These are phyloP conservation scores for Porites lutea DNA, from an alignment of 64 coral and sea anemone species.

Conservation along the genomic window DNA sequence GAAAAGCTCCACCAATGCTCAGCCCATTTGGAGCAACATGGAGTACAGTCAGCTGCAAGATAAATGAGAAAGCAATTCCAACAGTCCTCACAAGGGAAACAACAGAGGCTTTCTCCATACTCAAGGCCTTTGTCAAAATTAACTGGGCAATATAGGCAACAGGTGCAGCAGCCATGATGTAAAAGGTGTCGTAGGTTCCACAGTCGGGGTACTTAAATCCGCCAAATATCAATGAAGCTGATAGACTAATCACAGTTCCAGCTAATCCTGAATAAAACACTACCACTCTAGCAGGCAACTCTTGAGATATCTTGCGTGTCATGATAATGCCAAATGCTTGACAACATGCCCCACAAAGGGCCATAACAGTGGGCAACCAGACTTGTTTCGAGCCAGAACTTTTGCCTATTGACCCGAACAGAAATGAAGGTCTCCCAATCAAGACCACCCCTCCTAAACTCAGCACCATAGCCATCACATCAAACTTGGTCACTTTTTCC, in stretches of 20 bases:
- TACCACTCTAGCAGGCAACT: constrained; percentile 18
- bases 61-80: constrained; percentile 47
- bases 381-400: not conserved
- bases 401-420: constrained; percentile 44
- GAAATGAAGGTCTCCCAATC: constrained; percentile 42
- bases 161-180: not conserved
- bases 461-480: constrained; percentile 11
- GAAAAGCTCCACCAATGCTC: constrained; percentile 58
- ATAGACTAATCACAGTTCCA: constrained; percentile 28
- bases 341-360: not conserved
- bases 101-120: constrained; percentile 60
- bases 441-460: constrained; percentile 63
- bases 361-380: constrained; percentile 46
- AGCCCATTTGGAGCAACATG: not conserved
- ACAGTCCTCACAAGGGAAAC: constrained; percentile 17
- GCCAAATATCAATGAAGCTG: not conserved
- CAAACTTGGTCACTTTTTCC: constrained; percentile 40
- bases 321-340: not conserved
- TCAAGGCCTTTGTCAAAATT: constrained; percentile 17
- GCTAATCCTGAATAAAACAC: constrained; percentile 38
- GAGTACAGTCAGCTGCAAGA: constrained; percentile 38
- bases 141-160: constrained; percentile 17
- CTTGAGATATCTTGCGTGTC: not conserved
- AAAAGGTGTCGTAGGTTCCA: constrained; percentile 42
- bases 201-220: constrained; percentile 64